Conservation (phyloP, 1,140 invertebrate genomes). For the Musca domestica region DNA sequence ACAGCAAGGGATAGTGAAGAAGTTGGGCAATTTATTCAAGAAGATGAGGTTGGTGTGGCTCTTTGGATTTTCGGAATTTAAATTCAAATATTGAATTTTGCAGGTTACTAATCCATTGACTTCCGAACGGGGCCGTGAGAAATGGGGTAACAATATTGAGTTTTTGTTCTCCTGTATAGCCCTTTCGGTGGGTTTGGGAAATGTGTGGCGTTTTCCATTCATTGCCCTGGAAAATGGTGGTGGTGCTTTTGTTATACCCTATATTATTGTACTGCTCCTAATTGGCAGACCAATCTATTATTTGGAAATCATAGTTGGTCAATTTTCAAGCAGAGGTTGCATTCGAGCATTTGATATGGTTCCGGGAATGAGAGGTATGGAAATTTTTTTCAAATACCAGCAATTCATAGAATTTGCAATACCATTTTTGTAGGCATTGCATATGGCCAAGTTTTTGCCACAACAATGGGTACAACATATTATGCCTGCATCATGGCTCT, state of each 20-base stretch:
- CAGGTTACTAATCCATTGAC: neutral
- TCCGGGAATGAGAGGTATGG: conserved; percentile 58
- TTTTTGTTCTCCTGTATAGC: conserved; percentile 81
- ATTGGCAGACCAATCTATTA: conserved; percentile 82
- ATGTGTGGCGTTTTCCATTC: conserved; percentile 81
- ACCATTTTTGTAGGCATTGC: conserved; percentile 63
- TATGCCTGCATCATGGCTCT: conserved; percentile 72
- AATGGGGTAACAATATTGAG: conserved; percentile 75
- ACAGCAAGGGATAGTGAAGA: too few relatives aligned
- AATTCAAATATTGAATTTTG: too few relatives aligned
- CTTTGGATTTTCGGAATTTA: too few relatives aligned
- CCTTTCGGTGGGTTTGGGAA: conserved; percentile 79
- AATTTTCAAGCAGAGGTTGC: conserved; percentile 65
- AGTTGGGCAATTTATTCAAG: too few relatives aligned
- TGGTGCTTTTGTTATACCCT: conserved; percentile 75
- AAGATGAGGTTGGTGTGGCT: too few relatives aligned
- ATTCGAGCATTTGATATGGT: conserved; percentile 57
- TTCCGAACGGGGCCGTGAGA: conserved; percentile 46
- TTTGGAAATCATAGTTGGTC: conserved; percentile 73
- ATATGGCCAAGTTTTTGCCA: conserved; percentile 71
- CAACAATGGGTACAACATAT: conserved; percentile 66
- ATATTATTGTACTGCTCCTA: conserved; percentile 71
- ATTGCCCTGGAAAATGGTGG: conserved; percentile 75
- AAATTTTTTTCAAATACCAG: too few relatives aligned
- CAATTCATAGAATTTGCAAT: too few relatives aligned